Percentiles rank a stretch among this genome's conserved stretches.
Conservation (phyloP, 1,140 invertebrate species). For the Leptinotarsa texana region DNA sequence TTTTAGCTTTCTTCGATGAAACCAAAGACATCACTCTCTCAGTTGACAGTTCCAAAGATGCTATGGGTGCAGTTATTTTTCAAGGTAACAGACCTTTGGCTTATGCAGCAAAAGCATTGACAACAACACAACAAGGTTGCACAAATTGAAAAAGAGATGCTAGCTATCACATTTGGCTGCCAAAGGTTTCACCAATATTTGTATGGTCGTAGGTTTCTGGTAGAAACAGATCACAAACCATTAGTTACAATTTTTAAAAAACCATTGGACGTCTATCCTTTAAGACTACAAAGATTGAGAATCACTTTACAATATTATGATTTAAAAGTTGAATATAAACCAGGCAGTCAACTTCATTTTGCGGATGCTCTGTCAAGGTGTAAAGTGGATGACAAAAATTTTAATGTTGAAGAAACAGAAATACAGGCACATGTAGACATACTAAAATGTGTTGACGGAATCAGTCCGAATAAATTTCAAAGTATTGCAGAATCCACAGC, state of each 20-base stretch:
- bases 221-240: slow-evolving; percentile 41
- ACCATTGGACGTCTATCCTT: slow-evolving; percentile 50
- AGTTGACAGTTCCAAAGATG: slow-evolving; percentile 32
- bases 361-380: slow-evolving; percentile 44
- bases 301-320: background rate
- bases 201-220: slow-evolving; percentile 49
- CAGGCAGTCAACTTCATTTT: slow-evolving; percentile 39
- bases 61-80: slow-evolving; percentile 45
- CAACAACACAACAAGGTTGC: slow-evolving; percentile 46
- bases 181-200: slow-evolving; percentile 45
- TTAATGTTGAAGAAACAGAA: background rate
- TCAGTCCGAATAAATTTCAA: slow-evolving; percentile 1
- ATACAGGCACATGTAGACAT: background rate
- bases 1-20: slow-evolving; percentile 10
- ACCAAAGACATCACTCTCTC: slow-evolving; percentile 8
- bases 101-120: slow-evolving; percentile 50
- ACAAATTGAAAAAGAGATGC: slow-evolving; percentile 54
- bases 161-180: slow-evolving; percentile 48
- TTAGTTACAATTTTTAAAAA: slow-evolving; percentile 56
- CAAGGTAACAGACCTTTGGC: slow-evolving; percentile 44
- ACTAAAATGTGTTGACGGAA: slow-evolving; percentile 25
- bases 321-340: slow-evolving; percentile 40
- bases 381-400: slow-evolving; percentile 29
- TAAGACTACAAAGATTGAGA: slow-evolving; percentile 46
- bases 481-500: background rate